A percentile compares a stretch with the other conserved stretches of the same genome.
Conservation (phyloP, 2,797 vertebrate genomes). For the Hyperoplus immaculatus region DNA sequence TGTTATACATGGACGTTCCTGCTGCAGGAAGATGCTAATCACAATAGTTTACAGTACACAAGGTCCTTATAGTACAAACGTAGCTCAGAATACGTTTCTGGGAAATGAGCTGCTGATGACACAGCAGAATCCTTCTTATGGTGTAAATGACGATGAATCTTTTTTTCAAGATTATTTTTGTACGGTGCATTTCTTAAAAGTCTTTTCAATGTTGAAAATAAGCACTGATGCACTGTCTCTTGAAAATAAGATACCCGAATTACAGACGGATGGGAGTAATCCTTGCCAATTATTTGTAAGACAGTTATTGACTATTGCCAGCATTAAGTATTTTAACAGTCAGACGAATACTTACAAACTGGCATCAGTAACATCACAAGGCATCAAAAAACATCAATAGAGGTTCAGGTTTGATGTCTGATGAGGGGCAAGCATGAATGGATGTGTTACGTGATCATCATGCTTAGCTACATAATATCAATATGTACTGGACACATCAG, state of each 20-base stretch:
- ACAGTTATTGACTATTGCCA: background rate
- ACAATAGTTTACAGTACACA: background rate
- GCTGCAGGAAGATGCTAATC: background rate
- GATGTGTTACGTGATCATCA: background rate
- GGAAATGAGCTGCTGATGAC: background rate
- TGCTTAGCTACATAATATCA: background rate
- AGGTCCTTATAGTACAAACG: background rate
- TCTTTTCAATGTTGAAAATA: background rate
- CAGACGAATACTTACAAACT: background rate
- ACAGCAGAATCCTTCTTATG: background rate
- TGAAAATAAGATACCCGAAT: background rate
- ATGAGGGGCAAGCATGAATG: background rate
- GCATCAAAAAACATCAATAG: background rate
- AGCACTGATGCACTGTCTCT: background rate
- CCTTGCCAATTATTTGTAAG: background rate
- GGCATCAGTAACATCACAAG: background rate
- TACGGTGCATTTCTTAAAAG: background rate
- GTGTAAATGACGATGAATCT: background rate
- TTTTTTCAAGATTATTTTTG: background rate
- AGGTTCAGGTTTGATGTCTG: background rate
- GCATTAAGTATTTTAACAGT: background rate
- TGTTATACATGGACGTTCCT: background rate
- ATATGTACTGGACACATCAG: constrained; percentile 13
- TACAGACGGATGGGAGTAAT: background rate
- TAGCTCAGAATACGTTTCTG: background rate